A percentile compares a stretch with the other conserved stretches of the same genome.
Conservation (phyloP, 2,888 invertebrate genomes). For the Drosophila robusta region DNA sequence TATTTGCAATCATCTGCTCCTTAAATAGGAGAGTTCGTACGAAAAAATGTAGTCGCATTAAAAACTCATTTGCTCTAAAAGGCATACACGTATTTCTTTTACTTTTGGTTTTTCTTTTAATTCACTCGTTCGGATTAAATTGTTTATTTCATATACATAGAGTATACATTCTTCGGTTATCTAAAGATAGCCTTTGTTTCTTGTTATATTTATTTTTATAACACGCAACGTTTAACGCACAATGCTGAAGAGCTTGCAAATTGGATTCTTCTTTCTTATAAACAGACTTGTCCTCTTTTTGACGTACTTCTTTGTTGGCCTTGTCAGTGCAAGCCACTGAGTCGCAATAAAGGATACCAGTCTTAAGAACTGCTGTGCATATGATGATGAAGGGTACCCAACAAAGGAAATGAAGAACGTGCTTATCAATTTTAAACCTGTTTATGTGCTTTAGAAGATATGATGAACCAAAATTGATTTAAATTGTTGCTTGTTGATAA, state of each 20-base stretch:
- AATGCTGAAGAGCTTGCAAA: conserved; percentile 23
- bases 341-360: conserved; percentile 26
- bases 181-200: not conserved
- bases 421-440: conserved; percentile 29
- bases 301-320: conserved; percentile 14
- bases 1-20: too few species aligned
- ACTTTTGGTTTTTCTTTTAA: too few species aligned
- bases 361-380: conserved; percentile 8
- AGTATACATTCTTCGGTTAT: not conserved
- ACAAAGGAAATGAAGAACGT: not conserved
- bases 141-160: not conserved
- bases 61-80: too few species aligned
- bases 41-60: not conserved
- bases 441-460: conserved; percentile 3
- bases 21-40: too few species aligned
- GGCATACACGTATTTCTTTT: too few species aligned
- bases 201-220: conserved; percentile 38
- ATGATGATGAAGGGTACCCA: not conserved
- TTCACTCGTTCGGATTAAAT: too few species aligned
- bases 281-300: conserved; percentile 18
- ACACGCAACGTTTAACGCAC: conserved; percentile 41
- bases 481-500: too few species aligned
- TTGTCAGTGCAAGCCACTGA: conserved; percentile 19
- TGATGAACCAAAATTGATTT: too few species aligned
- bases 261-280: conserved; percentile 10